Base-by-base conservation (phyloP, 2,113 vertebrate species). In the Phainopepla nitens region DNA sequence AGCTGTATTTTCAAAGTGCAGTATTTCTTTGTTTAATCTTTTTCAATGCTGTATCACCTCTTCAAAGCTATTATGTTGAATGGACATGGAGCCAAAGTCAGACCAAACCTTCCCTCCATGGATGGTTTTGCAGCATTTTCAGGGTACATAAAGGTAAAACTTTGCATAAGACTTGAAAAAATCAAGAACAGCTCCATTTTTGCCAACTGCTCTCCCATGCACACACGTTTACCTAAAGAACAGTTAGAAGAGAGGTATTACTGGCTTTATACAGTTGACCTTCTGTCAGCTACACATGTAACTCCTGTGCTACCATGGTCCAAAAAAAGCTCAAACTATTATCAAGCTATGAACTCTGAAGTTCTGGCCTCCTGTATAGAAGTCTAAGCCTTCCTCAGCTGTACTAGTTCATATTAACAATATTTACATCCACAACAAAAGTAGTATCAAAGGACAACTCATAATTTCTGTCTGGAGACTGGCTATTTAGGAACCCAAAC, bases 141-240 rank as follows among this genome's bases (percentile, higher is more conserved):
- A 6, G 99, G 99, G 21, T 99, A 98, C 41, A 96, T 80, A 84
- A 99, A 99, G 2, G 71, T 98, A 94, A 99, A 99, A 66, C 97
- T 98, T 97, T 99, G 99, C 97, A 99, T 98, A 54, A 99, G 97
- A 81, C 97, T 98, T 83, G 98, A 97, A 50, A 99, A 99, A 68
- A 98, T 98, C 94, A 99, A 98, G 97, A 99, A 99, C 21, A 99
- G 88, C 97, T 99, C 99, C 99, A 99, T 99, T 98, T 99, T 99
- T 21, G 99, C 99, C 97, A 99, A 97, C 91, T 99, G 99, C 90
- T 99, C 99, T 56, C 99, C 99, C 99, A 99, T 99, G 92, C 99
- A 99, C 53, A 99, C 98, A 66, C 99, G 98, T 82, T 98, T 99
- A 93, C 99, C 99, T 99, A 85, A 58, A 57, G 72, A 95, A 90